Conservation (phyloP, 2,113 vertebrate genomes). For the Hucho hucho region DNA sequence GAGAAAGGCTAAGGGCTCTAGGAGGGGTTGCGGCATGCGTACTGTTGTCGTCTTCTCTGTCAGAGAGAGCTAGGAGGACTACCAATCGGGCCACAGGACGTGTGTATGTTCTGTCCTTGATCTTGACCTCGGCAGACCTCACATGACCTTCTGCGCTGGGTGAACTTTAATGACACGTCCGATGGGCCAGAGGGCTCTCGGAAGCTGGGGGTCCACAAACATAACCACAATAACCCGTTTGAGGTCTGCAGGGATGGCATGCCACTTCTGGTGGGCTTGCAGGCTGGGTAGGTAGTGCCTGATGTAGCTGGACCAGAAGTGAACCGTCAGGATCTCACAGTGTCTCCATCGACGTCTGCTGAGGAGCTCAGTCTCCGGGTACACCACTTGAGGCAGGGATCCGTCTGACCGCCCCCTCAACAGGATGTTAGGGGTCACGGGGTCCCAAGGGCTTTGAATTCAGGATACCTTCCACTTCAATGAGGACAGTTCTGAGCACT, state of each 20-base stretch:
- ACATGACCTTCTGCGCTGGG: neutral
- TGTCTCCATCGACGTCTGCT: neutral
- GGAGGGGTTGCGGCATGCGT: neutral
- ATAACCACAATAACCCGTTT: neutral
- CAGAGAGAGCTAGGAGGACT: neutral
- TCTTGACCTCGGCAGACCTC: constrained; percentile 4
- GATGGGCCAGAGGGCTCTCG: neutral
- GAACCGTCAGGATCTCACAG: neutral
- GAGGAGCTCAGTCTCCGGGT: neutral
- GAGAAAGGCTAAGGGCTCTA: neutral
- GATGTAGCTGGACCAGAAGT: constrained; percentile 9
- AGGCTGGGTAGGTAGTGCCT: neutral
- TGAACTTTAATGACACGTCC: neutral
- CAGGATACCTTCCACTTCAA: constrained; percentile 12
- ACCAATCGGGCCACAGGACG: neutral
- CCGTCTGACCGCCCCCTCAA: no score
- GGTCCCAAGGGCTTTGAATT: constrained; percentile 12
- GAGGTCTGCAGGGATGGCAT: neutral
- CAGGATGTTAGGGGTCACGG: no score
- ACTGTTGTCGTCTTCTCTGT: neutral
- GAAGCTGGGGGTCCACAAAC: constrained; percentile 8
- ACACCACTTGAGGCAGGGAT: neutral
- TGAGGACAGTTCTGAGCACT: constrained; percentile 1
- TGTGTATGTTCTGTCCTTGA: neutral
- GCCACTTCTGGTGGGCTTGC: constrained; percentile 6